A percentile compares a stretch with the other conserved stretches of the same genome.
These are phyloP conservation scores for Saguinus imperator DNA, from an alignment of 2,113 vertebrate species.

Conservation along the genomic window DNA sequence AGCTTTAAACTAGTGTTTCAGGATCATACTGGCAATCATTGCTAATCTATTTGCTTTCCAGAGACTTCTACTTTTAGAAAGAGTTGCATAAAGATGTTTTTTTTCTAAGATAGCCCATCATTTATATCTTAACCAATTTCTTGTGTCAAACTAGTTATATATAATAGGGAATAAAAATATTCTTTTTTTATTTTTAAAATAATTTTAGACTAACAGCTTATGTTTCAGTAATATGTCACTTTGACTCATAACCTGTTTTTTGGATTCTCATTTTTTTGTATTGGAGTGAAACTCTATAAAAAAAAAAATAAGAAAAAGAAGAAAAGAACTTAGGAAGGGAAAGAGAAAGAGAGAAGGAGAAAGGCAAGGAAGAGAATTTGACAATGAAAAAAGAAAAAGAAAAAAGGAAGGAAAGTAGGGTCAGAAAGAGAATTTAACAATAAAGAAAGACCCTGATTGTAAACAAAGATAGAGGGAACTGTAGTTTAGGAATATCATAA, in stretches of 20 bases:
- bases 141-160: not conserved
- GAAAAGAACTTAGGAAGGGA: fast-evolving
- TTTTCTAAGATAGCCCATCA: not conserved
- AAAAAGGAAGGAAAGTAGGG: too few species aligned
- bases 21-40: not conserved
- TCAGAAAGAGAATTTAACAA: not conserved
- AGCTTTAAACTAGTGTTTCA: not conserved
- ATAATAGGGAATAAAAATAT: not conserved
- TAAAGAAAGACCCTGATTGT: not conserved
- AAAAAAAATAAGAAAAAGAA: too few species aligned
- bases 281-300: too few species aligned
- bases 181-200: not conserved
- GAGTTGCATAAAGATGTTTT: not conserved
- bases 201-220: not conserved
- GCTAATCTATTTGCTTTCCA: not conserved
- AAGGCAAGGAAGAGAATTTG: too few species aligned
- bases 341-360: too few species aligned
- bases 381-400: too few species aligned
- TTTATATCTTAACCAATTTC: not conserved
- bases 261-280: not conserved
- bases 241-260: not conserved
- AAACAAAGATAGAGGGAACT: not conserved
- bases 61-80: not conserved
- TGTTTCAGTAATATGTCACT: not conserved
- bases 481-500: not conserved